Base-by-base conservation (phyloP, 2,888 invertebrate genomes). In the Tiphia femorata region DNA sequence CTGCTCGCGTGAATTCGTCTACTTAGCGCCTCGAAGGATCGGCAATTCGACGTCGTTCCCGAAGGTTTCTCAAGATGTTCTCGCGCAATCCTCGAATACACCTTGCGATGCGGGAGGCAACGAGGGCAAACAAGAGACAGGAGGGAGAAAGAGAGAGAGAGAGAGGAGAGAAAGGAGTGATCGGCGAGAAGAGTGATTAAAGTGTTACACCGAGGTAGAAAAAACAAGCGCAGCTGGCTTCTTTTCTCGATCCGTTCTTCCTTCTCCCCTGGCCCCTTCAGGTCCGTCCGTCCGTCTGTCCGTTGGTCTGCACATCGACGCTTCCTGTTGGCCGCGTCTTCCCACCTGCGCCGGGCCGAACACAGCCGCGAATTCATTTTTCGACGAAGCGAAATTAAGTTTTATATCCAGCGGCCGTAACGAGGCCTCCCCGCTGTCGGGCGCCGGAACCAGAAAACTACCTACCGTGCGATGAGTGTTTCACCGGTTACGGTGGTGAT, bases 351-450 rank as follows among this genome's bases (percentile, higher is more conserved):
- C 49, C 41, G 38, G 44, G 35, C n/a, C n/a, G n/a, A n/a, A n/a
- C n/a, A n/a, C n/a, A n/a, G n/a, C n/a, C 58, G 49, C 50, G 49
- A 62, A 64, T 69, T 75, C 70, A 67, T 67, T 67, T 65, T 70
- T 70, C 76, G 69, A 49, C 70, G 59, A 69, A 71, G 61, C 49
- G 63, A 72, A 75, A 76, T 76, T 75, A 75, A 75, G 67, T 72
- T 75, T 76, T 67, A 75, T 69, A 62, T 65, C 64, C 64, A 59
- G 54, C 41, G 62, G 67, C 62, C 53, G 64, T 72, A 72, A 72
- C 65, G 64, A 72, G 61, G 55, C 53, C 56, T 43, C 52, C 55
- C 53, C 49, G 56, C 44, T 50, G 59, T 53, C 60, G 62, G 56
- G 49, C 64, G 49, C 56, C 55, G 47, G 55, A 57, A 62, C n/a